phyloP scores from a whole-genome alignment of 1,140 invertebrate genomes.

The Phthorimaea operculella region DNA sequence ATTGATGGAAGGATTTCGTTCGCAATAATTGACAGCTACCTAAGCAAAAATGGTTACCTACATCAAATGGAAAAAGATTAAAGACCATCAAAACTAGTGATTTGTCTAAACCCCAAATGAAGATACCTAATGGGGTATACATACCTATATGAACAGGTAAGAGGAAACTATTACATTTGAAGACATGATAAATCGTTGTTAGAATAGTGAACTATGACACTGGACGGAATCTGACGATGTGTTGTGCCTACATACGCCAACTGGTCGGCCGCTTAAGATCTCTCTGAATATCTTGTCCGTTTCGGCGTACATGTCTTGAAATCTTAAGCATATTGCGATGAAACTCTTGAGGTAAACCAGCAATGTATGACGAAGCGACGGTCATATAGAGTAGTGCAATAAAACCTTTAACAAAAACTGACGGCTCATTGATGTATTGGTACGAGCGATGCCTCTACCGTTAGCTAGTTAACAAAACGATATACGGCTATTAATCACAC shows the following conservation, averaged over 20 bases:
- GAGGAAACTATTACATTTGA: not conserved
- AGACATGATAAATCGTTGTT: constrained; percentile 47
- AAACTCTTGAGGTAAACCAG: too few relatives aligned
- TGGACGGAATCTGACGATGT: constrained; percentile 11
- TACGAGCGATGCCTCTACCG: constrained; percentile 41
- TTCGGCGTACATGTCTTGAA: too few relatives aligned
- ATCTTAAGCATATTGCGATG: too few relatives aligned
- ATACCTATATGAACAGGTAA: too few relatives aligned
- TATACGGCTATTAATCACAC: constrained; percentile 41
- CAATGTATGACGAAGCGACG: too few relatives aligned
- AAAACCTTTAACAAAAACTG: constrained; percentile 34
- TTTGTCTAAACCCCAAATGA: not conserved
- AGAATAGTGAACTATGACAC: constrained; percentile 56
- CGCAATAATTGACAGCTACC: too few relatives aligned
- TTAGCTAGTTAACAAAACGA: constrained; percentile 50
- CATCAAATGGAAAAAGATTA: too few relatives aligned
- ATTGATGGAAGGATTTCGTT: too few relatives aligned
- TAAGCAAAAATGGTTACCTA: too few relatives aligned
- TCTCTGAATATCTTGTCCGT: too few relatives aligned
- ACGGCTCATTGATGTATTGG: constrained; percentile 55
- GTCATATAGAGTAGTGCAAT: too few relatives aligned
- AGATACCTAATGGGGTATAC: constrained; percentile 11
- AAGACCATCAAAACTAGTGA: too few relatives aligned
- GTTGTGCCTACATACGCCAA: not conserved
- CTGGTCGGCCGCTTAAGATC: not conserved